These are phyloP conservation scores for Scomber japonicus DNA, from an alignment of 2,113 vertebrate genomes.

Conservation along the genomic window DNA sequence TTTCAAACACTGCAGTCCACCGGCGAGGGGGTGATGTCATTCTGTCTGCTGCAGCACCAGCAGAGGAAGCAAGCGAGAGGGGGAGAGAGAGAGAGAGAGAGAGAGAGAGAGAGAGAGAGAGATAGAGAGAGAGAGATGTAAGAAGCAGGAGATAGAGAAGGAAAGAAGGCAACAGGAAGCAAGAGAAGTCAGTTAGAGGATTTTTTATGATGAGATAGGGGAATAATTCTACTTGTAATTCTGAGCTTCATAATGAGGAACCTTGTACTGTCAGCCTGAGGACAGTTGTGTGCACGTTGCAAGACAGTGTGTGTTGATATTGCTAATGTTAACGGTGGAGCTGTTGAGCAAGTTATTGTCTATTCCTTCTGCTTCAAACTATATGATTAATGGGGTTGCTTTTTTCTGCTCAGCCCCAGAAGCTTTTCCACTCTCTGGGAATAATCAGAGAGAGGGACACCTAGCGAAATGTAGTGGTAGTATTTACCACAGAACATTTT, in stretches of 20 bases:
- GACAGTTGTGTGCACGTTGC: constrained; percentile 45
- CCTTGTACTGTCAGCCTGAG: constrained; percentile 28
- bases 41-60: constrained; percentile 80
- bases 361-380: constrained; percentile 42
- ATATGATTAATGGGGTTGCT: constrained; percentile 68
- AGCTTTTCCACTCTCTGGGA: constrained; percentile 50
- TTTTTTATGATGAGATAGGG: constrained; percentile 53
- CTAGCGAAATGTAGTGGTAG: constrained; percentile 27
- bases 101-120: not conserved
- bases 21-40: constrained; percentile 81
- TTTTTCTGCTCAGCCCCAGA: constrained; percentile 14
- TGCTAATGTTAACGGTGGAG: constrained; percentile 37
- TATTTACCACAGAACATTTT: constrained; percentile 18
- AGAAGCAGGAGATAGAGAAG: constrained; percentile 17
- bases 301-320: constrained; percentile 41
- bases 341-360: constrained; percentile 62
- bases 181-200: constrained; percentile 37
- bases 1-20: constrained; percentile 79
- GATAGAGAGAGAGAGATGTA: constrained; percentile 11
- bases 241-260: constrained; percentile 53
- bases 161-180: constrained; percentile 36
- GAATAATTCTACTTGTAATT: constrained; percentile 60
- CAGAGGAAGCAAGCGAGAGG: constrained; percentile 45
- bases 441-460: constrained; percentile 41
- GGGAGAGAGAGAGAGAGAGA: constrained; percentile 21